Evolutionary conservation across 2,888 invertebrate genomes (phyloP).

Genomic region (Congeria kusceri): DNA sequence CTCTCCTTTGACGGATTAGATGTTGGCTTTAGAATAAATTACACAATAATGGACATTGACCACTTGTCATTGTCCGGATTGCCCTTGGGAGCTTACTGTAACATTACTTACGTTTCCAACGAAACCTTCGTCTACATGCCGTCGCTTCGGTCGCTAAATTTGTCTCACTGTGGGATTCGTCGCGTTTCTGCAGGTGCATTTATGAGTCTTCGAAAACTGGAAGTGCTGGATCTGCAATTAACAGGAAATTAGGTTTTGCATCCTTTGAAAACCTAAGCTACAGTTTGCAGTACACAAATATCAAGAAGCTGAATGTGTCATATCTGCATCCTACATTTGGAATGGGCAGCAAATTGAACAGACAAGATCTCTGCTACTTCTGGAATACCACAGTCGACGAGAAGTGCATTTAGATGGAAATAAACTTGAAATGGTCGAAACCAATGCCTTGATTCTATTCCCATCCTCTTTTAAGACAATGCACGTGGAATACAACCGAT

Average conservation of each 20-base stretch:
- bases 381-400: conserved; percentile 39
- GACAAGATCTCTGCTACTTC: conserved; percentile 42
- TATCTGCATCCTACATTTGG: conserved; percentile 45
- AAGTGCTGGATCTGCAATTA: conserved; percentile 35
- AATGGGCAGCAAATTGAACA: conserved; percentile 9
- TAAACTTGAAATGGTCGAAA: conserved; percentile 27
- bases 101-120: conserved; percentile 14
- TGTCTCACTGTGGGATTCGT: conserved; percentile 20
- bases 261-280: conserved; percentile 38
- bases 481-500: conserved; percentile 30
- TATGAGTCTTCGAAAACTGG: background rate
- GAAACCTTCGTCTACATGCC: conserved; percentile 9
- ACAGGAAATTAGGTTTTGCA: conserved; percentile 34
- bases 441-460: conserved; percentile 13
- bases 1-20: conserved; percentile 15
- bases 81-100: conserved; percentile 4
- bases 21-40: background rate
- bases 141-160: conserved; percentile 8
- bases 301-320: conserved; percentile 32
- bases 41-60: background rate
- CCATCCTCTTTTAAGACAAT: conserved; percentile 24
- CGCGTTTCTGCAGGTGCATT: conserved; percentile 29
- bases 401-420: conserved; percentile 28
- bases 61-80: conserved; percentile 2
- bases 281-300: conserved; percentile 42